Evolutionary conservation across 2,888 invertebrate species (phyloP).

Genomic region (Lithosia quadra): DNA sequence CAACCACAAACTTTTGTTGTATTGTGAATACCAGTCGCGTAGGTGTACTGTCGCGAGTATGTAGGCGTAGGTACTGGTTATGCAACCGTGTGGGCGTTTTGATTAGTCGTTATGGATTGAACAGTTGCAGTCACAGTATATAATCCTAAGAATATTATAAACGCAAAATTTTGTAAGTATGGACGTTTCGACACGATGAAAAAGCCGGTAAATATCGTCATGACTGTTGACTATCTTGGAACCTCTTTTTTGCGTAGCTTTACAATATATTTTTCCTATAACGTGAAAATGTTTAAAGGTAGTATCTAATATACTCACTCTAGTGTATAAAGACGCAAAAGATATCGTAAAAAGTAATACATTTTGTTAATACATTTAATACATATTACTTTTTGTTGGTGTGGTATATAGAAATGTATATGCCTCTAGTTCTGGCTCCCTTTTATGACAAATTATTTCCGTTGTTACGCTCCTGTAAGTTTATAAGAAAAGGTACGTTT

Average conservation of each 20-base stretch:
- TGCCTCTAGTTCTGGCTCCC: neutral
- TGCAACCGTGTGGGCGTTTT: neutral
- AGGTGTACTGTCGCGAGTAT: neutral
- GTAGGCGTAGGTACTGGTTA: neutral
- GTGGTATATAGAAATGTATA: neutral
- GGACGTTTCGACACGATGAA: no score
- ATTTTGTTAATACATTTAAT: neutral
- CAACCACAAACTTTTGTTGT: neutral
- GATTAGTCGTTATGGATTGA: neutral
- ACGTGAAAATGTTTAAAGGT: neutral
- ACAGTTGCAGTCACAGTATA: neutral
- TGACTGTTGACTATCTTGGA: neutral
- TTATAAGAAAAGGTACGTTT: constrained; percentile 1
- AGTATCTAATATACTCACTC: neutral
- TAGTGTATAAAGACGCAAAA: neutral
- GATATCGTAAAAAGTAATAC: neutral
- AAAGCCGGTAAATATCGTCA: no score
- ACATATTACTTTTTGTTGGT: neutral
- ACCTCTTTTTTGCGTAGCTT: neutral
- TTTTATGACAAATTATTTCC: constrained; percentile 4
- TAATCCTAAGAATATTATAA: no score
- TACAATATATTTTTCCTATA: neutral
- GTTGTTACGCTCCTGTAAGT: neutral
- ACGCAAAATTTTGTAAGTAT: no score
- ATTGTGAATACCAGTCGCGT: neutral